Percentiles rank a stretch among this genome's conserved stretches.
These are phyloP conservation scores for Eulemur macaco DNA, from an alignment of 2,113 vertebrate species.

Conservation along the genomic window DNA sequence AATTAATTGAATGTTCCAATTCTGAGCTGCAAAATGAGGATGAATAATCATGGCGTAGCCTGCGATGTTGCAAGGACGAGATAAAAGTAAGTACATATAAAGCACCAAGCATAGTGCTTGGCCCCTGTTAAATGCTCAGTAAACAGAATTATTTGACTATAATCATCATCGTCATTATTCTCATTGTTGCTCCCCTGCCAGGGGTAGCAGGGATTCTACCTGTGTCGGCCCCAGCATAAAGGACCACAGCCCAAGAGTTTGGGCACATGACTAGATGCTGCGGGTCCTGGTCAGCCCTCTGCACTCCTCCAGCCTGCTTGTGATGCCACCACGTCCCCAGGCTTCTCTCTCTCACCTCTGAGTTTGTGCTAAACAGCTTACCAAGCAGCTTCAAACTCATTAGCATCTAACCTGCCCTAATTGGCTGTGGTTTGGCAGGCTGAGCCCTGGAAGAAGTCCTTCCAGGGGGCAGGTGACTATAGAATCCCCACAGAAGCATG, in stretches of 20 bases:
- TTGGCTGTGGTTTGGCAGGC: slow-evolving; percentile 72
- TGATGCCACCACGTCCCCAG: background rate
- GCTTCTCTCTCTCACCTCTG: slow-evolving; percentile 30
- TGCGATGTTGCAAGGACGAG: background rate
- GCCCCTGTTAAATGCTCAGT: background rate
- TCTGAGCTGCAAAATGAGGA: background rate
- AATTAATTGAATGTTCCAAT: background rate
- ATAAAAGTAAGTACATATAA: background rate
- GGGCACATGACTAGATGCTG: fast-evolving
- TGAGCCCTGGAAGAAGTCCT: slow-evolving; percentile 53
- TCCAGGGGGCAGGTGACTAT: slow-evolving; percentile 61
- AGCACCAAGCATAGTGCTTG: background rate
- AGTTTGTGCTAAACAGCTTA: slow-evolving; percentile 77
- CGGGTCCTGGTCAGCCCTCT: fast-evolving
- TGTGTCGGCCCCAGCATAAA: background rate
- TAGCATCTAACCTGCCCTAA: slow-evolving; percentile 79
- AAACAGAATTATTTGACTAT: background rate
- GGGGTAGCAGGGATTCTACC: background rate
- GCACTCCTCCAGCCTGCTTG: background rate
- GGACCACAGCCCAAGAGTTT: background rate
- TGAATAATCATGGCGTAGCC: background rate
- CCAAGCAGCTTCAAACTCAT: slow-evolving; percentile 77
- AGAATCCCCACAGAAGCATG: background rate
- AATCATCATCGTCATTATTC: fast-evolving
- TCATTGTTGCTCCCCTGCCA: background rate